These are phyloP conservation scores for Lucilia cuprina DNA, from an alignment of 1,140 invertebrate species.

Conservation along the genomic window DNA sequence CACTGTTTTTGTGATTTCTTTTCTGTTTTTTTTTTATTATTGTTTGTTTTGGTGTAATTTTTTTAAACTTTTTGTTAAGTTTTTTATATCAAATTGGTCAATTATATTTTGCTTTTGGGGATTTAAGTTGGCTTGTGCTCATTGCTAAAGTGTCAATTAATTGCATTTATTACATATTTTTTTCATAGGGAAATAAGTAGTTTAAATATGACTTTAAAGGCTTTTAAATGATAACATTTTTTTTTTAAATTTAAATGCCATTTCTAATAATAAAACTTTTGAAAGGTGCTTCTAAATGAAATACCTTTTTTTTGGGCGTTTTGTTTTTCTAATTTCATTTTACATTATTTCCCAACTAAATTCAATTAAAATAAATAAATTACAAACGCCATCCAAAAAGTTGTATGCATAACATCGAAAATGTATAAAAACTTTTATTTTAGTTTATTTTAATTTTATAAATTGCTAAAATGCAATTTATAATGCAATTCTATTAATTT, in stretches of 20 bases:
- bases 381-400: neutral
- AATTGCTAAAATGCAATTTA: neutral
- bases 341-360: neutral
- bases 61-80: neutral
- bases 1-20: neutral
- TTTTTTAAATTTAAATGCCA: too few species aligned
- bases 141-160: slow-evolving; percentile 26
- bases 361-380: neutral
- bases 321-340: neutral
- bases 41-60: neutral
- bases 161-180: slow-evolving; percentile 26
- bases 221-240: neutral
- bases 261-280: too few species aligned
- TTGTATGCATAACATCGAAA: too few species aligned
- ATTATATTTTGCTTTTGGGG: slow-evolving; percentile 16
- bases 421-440: too few species aligned
- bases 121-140: neutral
- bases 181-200: neutral
- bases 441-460: slow-evolving; percentile 25
- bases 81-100: slow-evolving; percentile 25
- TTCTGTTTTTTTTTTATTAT: neutral
- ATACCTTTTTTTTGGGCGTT: too few species aligned
- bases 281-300: too few species aligned
- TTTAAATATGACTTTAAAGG: neutral
- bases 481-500: slow-evolving; percentile 4